Base-by-base conservation (phyloP, 2,113 vertebrate genomes). In the Ciconia maguari region DNA sequence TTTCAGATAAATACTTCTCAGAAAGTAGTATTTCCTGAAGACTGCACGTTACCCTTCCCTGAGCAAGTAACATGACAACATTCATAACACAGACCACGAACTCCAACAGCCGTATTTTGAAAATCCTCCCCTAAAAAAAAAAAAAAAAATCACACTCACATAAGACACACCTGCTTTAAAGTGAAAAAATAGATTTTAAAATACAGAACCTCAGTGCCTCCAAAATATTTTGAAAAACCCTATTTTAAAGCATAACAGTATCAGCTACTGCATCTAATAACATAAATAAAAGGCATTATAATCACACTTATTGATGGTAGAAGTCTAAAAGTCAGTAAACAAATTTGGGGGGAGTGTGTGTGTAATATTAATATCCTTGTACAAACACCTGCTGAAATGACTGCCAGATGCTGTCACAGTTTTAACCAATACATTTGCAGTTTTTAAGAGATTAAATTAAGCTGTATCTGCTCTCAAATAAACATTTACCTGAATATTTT, bases 371-470 rank as follows among this genome's bases (percentile, higher is more conserved):
- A 79, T 46, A 78, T 32, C 22, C 77, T 96, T 44, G 54, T 51
- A 49, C 38, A 84, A 78, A 87, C 81, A 93, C 70, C 91, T 94
- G 83, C 75, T 83, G 51, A 92, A 93, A 76, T 76, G 75, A 90
- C 42, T 94, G 69, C 72, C 92, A 96, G 80, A 91, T 82, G 61
- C 87, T 85, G 74, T 94, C 77, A 88, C 29, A 27, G 22, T 82
- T 89, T 85, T 83, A 94, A 80, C 32, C n/a, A 93, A 46, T 58
- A 70, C 9, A 69, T 54, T 61, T 64, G 55, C 72, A 77, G 58
- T 62, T 84, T 95, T 83, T 62, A 55, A 86, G 21, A 90, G 16
- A 92, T 71, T 74, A 79, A 79, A 90, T 91, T 83, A 85, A 87
- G 42, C 51, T 18, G 38, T 82, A 22, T 26, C 68, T 90, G 51